Evolutionary conservation across 2,888 invertebrate genomes (phyloP), one percentile per base, ranked within the genome.

Genomic region (Thelaira solivaga): DNA sequence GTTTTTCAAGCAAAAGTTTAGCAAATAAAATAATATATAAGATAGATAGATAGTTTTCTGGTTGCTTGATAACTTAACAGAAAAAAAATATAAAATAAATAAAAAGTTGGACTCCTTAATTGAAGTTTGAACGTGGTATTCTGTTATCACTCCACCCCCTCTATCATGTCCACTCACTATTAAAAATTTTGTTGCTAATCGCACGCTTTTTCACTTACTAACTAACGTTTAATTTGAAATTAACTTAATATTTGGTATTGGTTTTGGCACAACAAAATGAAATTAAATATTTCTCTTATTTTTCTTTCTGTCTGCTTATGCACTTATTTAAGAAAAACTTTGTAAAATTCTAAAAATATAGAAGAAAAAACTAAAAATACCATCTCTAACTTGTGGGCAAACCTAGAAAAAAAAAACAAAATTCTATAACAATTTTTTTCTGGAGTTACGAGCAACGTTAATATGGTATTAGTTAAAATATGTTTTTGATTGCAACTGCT

Each of bases 61-160:
- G 11, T 43, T 18, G 24, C 24, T 43, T 43, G 8, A 6, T 34
- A 47, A 16, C 22, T 34, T 0, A 47, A 34, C 2, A 10, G 4
- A 2, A 11, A 24, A 31, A 26, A 24, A 31, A 34, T 20, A 20
- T 2, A 49, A n/a, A n/a, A n/a, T n/a, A n/a, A n/a, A n/a, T n/a
- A n/a, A n/a, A n/a, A n/a, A 59, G 69, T 51, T 69, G 47, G 57
- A 72, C 55, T 64, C 29, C 69, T 68, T 69, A 74, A 78, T 78
- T 78, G 64, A 57, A 74, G 67, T 51, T 18, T 55, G 67, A 62
- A 72, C 73, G 72, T 73, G 76, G 57, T 67, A 34, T 18, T 47
- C 34, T 16, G 4, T 13, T 47, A 7, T n/a, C n/a, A n/a, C n/a
- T 11, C 24, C 31, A 31, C 24, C 10, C 5, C 7, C 29, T 47